Percentiles rank a stretch among this genome's conserved stretches.
These are phyloP conservation scores for Zosterops pallidus DNA, from an alignment of 2,113 vertebrate species.

Conservation along the genomic window DNA sequence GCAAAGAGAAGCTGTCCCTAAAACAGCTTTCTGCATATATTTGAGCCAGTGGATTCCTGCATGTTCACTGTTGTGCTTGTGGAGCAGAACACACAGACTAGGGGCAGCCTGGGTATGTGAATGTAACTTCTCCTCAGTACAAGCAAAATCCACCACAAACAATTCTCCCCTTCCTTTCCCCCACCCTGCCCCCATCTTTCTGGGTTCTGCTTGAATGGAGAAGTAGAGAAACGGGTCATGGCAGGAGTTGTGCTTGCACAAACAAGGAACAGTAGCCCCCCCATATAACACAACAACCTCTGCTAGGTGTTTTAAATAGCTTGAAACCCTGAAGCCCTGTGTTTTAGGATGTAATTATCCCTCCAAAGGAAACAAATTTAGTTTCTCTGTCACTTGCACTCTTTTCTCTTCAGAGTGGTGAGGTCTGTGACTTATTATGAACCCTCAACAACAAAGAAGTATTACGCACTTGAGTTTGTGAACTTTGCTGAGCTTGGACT, in stretches of 20 bases:
- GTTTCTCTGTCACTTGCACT: not conserved
- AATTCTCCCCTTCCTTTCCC: not conserved
- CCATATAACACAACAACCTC: not conserved
- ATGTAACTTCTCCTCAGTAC: not conserved
- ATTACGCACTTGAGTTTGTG: not conserved
- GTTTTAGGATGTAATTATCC: not conserved
- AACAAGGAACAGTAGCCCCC: not conserved
- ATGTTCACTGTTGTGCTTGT: not conserved
- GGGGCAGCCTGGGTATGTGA: not conserved
- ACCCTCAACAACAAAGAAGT: not conserved
- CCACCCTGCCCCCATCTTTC: not conserved
- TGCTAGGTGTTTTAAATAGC: not conserved
- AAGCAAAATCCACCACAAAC: not conserved
- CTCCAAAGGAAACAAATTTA: not conserved
- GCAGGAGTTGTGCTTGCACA: not conserved
- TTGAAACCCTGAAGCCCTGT: not conserved
- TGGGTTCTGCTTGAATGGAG: not conserved
- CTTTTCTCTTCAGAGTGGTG: not conserved
- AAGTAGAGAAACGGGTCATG: not conserved
- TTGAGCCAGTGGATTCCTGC: constrained; percentile 39
- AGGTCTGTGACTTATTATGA: not conserved
- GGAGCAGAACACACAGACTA: not conserved
- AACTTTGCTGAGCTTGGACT: not conserved
- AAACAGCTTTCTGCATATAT: constrained; percentile 31
- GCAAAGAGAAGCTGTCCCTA: constrained; percentile 56